Conservation (phyloP, 2,113 vertebrate species). For the Notarius lentiginosus region DNA sequence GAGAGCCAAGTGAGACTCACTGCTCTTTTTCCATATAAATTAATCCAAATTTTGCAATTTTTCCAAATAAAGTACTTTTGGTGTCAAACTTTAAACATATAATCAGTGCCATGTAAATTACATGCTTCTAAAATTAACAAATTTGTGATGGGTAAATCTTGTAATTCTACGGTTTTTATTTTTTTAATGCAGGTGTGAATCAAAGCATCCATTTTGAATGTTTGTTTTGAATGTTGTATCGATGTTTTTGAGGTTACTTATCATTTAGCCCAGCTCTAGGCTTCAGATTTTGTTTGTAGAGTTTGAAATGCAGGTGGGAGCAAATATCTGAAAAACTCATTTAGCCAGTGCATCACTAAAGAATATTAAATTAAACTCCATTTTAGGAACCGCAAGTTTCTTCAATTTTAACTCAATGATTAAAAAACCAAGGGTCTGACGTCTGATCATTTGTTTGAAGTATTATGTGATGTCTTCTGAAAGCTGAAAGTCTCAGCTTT, state of each 20-base stretch:
- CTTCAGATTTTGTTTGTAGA: background rate
- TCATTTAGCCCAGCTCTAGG: background rate
- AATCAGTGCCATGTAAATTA: background rate
- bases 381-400: background rate
- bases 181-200: background rate
- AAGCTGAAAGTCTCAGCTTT: background rate
- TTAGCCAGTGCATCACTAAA: background rate
- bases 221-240: background rate
- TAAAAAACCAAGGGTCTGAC: background rate
- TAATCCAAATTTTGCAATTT: background rate
- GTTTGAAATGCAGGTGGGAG: background rate
- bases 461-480: background rate
- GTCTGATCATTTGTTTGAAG: background rate
- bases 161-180: background rate
- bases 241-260: background rate
- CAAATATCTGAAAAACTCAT: background rate
- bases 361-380: background rate
- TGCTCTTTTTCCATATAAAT: background rate
- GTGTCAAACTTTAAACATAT: background rate
- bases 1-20: slow-evolving; percentile 90
- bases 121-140: background rate
- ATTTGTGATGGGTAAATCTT: background rate
- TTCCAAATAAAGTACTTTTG: background rate
- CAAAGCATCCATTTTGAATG: background rate
- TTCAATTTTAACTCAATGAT: background rate